phyloP scores from a whole-genome alignment of 2,113 vertebrate species.

The Corydoras sp. region DNA sequence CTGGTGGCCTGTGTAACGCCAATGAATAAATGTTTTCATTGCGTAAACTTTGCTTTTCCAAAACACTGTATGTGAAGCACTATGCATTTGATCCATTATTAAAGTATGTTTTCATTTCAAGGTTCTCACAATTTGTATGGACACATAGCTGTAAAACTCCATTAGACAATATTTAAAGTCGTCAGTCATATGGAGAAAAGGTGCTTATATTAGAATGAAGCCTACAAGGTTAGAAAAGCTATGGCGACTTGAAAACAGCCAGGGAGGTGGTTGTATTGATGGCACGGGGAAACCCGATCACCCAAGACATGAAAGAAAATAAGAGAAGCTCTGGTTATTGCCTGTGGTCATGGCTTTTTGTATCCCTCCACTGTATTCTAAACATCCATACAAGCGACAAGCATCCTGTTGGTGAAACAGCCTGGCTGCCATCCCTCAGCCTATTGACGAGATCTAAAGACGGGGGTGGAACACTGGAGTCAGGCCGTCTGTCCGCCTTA shows the following conservation, averaged over 20 bases:
- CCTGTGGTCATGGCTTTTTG: slow-evolving; percentile 36
- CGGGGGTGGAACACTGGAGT: slow-evolving; percentile 62
- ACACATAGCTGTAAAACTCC: no score
- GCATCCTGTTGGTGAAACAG: slow-evolving; percentile 56
- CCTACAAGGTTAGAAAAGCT: slow-evolving; percentile 51
- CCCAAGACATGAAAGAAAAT: slow-evolving; percentile 12
- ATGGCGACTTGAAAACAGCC: slow-evolving; percentile 42
- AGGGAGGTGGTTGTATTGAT: slow-evolving; percentile 60
- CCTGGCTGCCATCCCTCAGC: slow-evolving; percentile 60
- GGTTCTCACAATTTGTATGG: background rate
- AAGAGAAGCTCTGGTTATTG: slow-evolving; percentile 40
- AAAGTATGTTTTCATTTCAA: slow-evolving; percentile 6
- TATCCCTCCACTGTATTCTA: slow-evolving; percentile 47
- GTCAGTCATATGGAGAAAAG: no score
- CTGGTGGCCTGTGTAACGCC: no score
- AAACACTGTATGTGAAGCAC: background rate
- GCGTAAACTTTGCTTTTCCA: background rate
- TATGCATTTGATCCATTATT: background rate
- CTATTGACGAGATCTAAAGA: slow-evolving; percentile 63
- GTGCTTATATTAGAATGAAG: no score
- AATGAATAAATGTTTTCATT: no score
- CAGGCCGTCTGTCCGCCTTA: slow-evolving; percentile 73
- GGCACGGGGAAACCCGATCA: slow-evolving; percentile 63
- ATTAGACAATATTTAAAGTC: no score
- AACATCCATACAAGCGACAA: slow-evolving; percentile 30